Base-by-base conservation (phyloP, 2,113 vertebrate genomes). In the Rhodinocichla rosea region DNA sequence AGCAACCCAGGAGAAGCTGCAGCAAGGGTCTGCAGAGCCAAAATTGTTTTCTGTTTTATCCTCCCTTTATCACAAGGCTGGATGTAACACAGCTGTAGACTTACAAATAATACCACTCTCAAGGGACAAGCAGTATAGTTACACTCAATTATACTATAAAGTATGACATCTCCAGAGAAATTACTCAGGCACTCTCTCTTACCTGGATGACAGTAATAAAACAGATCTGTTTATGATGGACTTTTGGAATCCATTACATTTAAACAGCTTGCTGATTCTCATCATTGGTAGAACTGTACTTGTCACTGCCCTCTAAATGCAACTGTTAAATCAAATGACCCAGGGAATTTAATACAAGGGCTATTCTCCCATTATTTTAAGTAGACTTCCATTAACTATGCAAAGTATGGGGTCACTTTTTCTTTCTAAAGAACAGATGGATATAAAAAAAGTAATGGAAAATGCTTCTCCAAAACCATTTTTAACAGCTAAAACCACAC, bases 101-200 rank as follows among this genome's bases (percentile, higher is more conserved):
- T 75, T 92, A 90, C 86, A 94, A 89, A 92, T 87, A 94, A 75
- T 35, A 83, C 73, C 88, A 47, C 53, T 96, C 96, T 84, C 95
- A 3, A 89, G 92, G 92, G 94, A 93, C 62, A 39, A 71, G 92
- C 93, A 81, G 83, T 93, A 87, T 39, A 96, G 95, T 96, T 96
- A 96, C 92, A 97, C 93, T 97, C 92, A 94, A 96, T 96, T 97
- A 96, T 96, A 93, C 94, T 69, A 86, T 96, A 94, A 97, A 96
- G 90, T 90, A 97, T 94, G 94, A 92, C 95, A 96, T 96, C 95
- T 96, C 90, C 83, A 90, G 94, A 96, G 94, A 94, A 96, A 97
- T 96, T 93, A 96, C 90, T 64, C 83, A 4, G 32, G 83, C 92
- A 65, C 73, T 95, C 74, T 96, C 94, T 95, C 94, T 87, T 96